A percentile compares a stretch with the other conserved stretches of the same genome.
phyloP scores from a whole-genome alignment of 2,113 vertebrate species.

The Pygoscelis adeliae region DNA sequence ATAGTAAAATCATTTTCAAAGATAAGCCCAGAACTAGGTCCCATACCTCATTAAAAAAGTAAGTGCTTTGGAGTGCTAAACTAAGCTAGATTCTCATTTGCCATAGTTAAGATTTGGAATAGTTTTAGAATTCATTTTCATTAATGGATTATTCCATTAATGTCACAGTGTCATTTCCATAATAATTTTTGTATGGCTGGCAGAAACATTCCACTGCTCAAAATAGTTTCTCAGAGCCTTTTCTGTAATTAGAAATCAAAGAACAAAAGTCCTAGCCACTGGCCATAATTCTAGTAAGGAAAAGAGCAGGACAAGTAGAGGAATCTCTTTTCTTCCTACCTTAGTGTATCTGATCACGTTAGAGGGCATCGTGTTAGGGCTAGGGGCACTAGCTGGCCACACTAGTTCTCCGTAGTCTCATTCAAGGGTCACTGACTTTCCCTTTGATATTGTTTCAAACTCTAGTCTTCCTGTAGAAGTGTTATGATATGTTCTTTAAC shows the following conservation, averaged over 20 bases:
- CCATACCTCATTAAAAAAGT: neutral
- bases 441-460: neutral
- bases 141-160: neutral
- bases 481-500: neutral
- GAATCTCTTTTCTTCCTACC: neutral
- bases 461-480: neutral
- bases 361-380: neutral
- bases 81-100: neutral
- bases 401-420: neutral
- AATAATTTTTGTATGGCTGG: neutral
- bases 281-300: neutral
- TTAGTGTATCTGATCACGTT: fast-evolving
- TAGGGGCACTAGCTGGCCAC: neutral
- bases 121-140: neutral
- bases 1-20: neutral
- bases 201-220: neutral
- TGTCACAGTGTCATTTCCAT: neutral
- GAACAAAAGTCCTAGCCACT: neutral
- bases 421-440: neutral
- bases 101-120: neutral
- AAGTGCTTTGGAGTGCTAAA: neutral
- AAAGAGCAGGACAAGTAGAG: neutral
- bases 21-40: neutral
- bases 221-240: neutral
- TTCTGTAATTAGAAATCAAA: neutral